Evolutionary conservation across 2,888 invertebrate genomes (phyloP), one percentile per base, ranked within the genome.

Genomic region (Tanypteryx hageni): DNA sequence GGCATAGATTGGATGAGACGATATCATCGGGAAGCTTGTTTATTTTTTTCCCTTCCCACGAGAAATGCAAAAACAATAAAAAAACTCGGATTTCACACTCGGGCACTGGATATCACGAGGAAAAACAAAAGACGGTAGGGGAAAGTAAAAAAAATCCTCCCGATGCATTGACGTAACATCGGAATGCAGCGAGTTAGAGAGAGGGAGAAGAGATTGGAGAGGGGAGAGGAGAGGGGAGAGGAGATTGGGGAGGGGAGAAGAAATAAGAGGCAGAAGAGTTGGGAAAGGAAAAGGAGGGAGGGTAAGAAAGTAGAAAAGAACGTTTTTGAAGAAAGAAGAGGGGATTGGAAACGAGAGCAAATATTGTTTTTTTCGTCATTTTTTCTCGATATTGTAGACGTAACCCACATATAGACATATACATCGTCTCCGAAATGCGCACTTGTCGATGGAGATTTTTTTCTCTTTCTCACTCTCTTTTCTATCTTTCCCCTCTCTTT

Each of bases 1-100:
- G 89, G 27, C 16, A 86, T 27, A 86, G 31, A 89, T 89, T 89
- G 64, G 44, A 68, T 89, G 89, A 89, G 86, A 31, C 86, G 18
- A 61, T 61, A 86, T 59, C 86, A n/a, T 83, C 56, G 83, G n/a
- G n/a, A 83, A 83, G 44, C 44, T 82, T 82, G 14, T 27, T 61
- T 86, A 61, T 86, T 83, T 82, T n/a, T 82, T 27, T 10, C 85
- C 58, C 85, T 18, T 13, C 11, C 18, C 85, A 8, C 56, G 82
- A 82, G 31, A 82, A 16, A 82, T 82, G 31, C 82, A 82, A 82
- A 13, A 82, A 44, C 82, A 86, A 86, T 86, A 59, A 86, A 86
- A 44, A n/a, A 16, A 59, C 4, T 11, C 68, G 18, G 18, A 10
- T 86, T 86, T 85, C 59, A 14, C 59, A 59, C 14, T 86, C 59